Base-by-base conservation (phyloP, 2,797 vertebrate genomes). In the Amphiprion clarkii region DNA sequence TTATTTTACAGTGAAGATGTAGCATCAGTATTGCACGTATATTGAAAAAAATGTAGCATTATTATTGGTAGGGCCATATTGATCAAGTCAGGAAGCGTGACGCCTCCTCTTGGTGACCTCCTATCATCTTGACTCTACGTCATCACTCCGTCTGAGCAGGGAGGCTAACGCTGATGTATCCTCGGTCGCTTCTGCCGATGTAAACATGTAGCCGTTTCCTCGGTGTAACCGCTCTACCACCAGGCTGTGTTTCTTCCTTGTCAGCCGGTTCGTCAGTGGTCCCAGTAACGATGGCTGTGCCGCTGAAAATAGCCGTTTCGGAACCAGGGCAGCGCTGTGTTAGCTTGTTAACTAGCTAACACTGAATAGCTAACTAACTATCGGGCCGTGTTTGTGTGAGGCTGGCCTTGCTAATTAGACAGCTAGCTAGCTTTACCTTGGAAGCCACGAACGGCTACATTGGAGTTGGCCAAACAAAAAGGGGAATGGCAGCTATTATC, bases 201-300 rank as follows among this genome's bases (percentile, higher is more conserved):
- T 87, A 89, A 91, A 90, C 87, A 90, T 90, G 89, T 84, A 86
- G 83, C 54, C 19, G 10, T 14, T 42, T 40, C 49, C 6, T 17
- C 6, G 14, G 14, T 67, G 7, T 52, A 12, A 17, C 27, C 13
- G 11, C 6, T 6, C 21, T 54, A n/a, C 40, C 27, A 0, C 14
- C 5, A 3, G n/a, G 48, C 11, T 21, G 19, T 1, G 19, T 49
- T 60, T 61, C 2, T 0, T 25, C 11, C 2, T 16, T 53, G 27
- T 42, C 5, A 9, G 17, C 21, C 19, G 11, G 25, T 57, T 52
- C 29, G 23, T 46, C 60, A 23, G 12, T 11, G 5, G 17, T 21
- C 16, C 0, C 11, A 36, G 2, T 7, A 19, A 71, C 3, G 6
- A 87, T 83, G 87, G 74, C 42, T 0, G 21, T 23, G 19, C 55